Conservation (phyloP, 2,888 invertebrate genomes). For the Nephrotoma appendiculata region DNA sequence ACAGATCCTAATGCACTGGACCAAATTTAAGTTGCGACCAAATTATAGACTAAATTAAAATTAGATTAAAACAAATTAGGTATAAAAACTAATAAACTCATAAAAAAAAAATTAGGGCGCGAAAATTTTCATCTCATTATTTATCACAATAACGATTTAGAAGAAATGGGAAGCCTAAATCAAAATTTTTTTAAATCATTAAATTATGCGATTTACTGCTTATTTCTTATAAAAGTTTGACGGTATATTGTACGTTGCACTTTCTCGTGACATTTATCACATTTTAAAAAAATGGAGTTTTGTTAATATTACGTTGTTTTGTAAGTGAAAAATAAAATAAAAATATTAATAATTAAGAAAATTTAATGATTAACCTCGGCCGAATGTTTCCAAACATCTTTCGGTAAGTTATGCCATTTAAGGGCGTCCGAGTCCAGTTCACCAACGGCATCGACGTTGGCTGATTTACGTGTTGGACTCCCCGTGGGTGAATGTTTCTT, state of each 20-base stretch:
- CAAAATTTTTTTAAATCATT: not conserved
- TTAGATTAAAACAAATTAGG: not conserved
- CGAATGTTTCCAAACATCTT: slow-evolving; percentile 66
- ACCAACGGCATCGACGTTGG: not conserved
- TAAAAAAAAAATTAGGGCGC: not conserved
- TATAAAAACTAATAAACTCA: not conserved
- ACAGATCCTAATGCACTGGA: too few relatives aligned
- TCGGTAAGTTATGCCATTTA: slow-evolving; percentile 62
- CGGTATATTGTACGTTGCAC: not conserved
- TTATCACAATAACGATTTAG: not conserved
- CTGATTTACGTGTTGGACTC: slow-evolving; percentile 9
- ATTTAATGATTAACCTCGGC: slow-evolving; percentile 42
- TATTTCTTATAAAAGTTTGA: not conserved
- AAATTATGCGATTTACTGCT: not conserved
- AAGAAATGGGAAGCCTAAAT: not conserved
- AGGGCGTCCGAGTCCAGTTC: slow-evolving; percentile 8
- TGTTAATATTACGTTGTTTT: not conserved
- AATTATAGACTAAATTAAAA: not conserved
- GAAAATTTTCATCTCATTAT: not conserved
- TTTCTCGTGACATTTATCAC: not conserved
- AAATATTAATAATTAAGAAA: not conserved
- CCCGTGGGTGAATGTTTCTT: not conserved
- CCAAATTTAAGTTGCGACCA: not conserved
- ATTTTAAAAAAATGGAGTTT: not conserved
- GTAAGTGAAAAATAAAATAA: not conserved